Evolutionary conservation across 2,797 vertebrate species (phyloP).

Genomic region (Lepilemur septentrionalis): DNA sequence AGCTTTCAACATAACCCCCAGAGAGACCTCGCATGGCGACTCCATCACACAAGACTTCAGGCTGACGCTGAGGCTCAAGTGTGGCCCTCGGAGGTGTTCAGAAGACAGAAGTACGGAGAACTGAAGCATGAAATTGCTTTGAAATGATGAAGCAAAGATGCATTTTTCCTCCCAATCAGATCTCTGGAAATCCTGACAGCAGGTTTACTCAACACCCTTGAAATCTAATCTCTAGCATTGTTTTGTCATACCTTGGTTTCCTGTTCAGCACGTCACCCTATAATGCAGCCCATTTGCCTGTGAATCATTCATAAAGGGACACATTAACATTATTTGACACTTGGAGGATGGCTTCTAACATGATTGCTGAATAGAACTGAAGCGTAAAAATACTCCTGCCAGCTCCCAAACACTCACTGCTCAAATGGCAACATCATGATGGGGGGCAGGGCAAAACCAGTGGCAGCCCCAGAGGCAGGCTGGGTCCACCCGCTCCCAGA

Average conservation of each 20-base stretch:
- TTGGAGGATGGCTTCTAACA: neutral
- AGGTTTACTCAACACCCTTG: constrained; percentile 64
- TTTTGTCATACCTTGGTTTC: constrained; percentile 69
- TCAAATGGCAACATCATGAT: neutral
- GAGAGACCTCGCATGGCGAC: neutral
- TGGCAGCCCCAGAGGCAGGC: neutral
- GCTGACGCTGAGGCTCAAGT: constrained; percentile 40
- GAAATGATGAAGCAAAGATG: constrained; percentile 82
- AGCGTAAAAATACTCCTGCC: neutral
- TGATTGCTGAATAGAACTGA: neutral
- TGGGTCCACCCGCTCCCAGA: neutral
- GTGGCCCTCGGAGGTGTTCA: constrained; percentile 59
- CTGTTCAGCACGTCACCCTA: constrained; percentile 45
- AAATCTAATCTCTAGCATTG: constrained; percentile 72
- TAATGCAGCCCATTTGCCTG: neutral
- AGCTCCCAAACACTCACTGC: neutral
- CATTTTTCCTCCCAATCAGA: constrained; percentile 81
- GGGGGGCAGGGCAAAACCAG: neutral
- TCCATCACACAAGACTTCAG: constrained; percentile 46
- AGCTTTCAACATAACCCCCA: constrained; percentile 8
- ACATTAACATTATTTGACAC: neutral
- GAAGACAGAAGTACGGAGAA: constrained; percentile 76
- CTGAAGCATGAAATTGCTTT: constrained; percentile 86
- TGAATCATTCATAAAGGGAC: constrained; percentile 46
- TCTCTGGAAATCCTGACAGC: constrained; percentile 73